Evolutionary conservation across 1,140 invertebrate species (phyloP).

Genomic region (Yoshiicerus persimilis): DNA sequence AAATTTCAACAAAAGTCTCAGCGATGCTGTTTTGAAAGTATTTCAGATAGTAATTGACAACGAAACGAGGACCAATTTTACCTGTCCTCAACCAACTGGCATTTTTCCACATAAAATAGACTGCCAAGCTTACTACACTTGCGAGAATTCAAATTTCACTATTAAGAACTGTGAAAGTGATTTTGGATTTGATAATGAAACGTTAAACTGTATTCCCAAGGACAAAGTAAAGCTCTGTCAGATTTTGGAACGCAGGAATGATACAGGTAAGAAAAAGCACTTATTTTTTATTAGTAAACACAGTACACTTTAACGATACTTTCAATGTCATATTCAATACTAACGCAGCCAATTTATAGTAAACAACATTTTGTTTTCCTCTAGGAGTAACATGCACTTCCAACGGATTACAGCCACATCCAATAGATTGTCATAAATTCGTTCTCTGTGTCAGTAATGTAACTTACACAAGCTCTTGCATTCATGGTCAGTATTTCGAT

Average conservation of each 20-base stretch:
- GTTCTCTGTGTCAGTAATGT: background rate
- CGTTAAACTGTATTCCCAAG: background rate
- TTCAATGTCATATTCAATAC: too few relatives aligned
- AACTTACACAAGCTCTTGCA: background rate
- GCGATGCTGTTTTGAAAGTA: background rate
- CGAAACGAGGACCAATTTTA: background rate
- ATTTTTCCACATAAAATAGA: background rate
- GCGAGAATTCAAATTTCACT: background rate
- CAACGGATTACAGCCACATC: background rate
- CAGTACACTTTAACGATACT: too few relatives aligned
- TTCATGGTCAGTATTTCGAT: background rate
- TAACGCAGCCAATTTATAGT: too few relatives aligned
- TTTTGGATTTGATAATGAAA: background rate
- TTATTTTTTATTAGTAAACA: too few relatives aligned
- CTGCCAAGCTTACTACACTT: background rate
- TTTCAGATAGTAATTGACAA: background rate
- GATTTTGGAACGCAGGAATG: background rate
- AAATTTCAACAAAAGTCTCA: too few relatives aligned
- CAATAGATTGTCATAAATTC: background rate
- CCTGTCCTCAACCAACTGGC: background rate
- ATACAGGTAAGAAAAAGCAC: background rate
- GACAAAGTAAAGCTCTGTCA: background rate
- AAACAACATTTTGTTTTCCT: background rate
- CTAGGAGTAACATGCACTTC: background rate
- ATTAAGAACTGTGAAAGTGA: background rate